Evolutionary conservation across 2,797 vertebrate species (phyloP), one percentile per base, ranked within the genome.

Genomic region (Scomberomorus guttatus): DNA sequence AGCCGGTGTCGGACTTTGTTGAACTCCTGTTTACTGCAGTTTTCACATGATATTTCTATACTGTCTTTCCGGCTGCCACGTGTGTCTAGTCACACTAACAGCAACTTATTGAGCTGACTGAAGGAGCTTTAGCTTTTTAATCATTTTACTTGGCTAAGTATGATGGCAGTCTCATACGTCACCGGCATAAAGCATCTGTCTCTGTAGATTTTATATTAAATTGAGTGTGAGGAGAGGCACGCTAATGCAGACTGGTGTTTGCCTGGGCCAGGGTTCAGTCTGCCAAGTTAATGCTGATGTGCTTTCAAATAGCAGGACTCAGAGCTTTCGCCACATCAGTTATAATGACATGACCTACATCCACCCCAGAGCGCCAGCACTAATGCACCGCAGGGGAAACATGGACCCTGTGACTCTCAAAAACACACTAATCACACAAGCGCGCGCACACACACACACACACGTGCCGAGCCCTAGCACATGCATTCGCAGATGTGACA

Each of bases 301-400:
- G 92, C 89, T 91, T 90, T 91, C 92, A 92, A 90, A 91, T 86
- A 84, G 90, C 89, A 80, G 88, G 87, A 91, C 87, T 91, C 89
- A 1, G 88, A 88, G 91, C 88, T 90, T 90, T 87, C 20, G 79
- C 84, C 83, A 81, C 91, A 90, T 91, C 87, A 85, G 83, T 90
- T 90, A 86, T 89, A 93, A 92, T 92, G 92, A 91, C 91, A 80
- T 93, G 93, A 92, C 93, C 93, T 90, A 94, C 90, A 93, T 93
- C 89, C 77, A 89, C 78, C 81, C 82, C 81, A 65, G 75, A 90
- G 90, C 66, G 27, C 76, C 83, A 46, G 87, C 81, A 39, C 90
- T 93, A 92, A 92, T 88, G 91, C 92, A 90, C 84, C 42, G 56
- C 64, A 64, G 88, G 86, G 77, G 81, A 84, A 87, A 89, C 85